Percentiles rank a stretch among this genome's conserved stretches.
Evolutionary conservation across 1,140 invertebrate genomes (phyloP).

Genomic region (Sminthurides bifidus): DNA sequence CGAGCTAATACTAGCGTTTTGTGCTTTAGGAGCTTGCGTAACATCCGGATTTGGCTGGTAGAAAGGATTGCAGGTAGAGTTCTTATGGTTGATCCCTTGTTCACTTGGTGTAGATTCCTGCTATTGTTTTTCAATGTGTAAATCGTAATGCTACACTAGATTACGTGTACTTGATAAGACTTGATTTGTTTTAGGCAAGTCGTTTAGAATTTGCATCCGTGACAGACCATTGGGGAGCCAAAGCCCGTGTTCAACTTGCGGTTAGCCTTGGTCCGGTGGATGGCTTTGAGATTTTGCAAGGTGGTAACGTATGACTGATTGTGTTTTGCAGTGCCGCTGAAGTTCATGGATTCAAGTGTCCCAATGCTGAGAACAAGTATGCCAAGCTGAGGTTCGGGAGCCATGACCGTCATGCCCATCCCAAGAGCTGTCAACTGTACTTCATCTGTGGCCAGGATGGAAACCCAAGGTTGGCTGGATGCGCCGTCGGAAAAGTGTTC

Average conservation of each 20-base stretch:
- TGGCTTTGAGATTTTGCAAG: not conserved
- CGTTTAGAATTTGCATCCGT: too few relatives aligned
- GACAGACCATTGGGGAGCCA: too few relatives aligned
- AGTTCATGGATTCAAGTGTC: slow-evolving; percentile 36
- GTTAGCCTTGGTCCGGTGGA: not conserved
- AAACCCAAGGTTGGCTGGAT: slow-evolving; percentile 35
- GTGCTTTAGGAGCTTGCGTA: slow-evolving; percentile 35
- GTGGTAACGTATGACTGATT: not conserved
- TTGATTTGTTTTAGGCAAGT: too few relatives aligned
- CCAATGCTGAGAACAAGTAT: slow-evolving; percentile 33
- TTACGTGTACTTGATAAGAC: not conserved
- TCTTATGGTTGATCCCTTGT: not conserved
- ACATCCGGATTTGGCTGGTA: slow-evolving; percentile 30
- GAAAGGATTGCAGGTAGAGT: slow-evolving; percentile 19
- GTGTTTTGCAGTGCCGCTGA: slow-evolving; percentile 15
- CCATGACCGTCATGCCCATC: slow-evolving; percentile 33
- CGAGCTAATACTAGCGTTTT: too few relatives aligned
- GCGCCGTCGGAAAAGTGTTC: slow-evolving; percentile 39
- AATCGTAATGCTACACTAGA: not conserved
- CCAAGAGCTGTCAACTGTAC: slow-evolving; percentile 35
- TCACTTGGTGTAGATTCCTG: not conserved
- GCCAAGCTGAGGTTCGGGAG: slow-evolving; percentile 30
- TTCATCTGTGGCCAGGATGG: slow-evolving; percentile 36
- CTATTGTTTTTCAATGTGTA: not conserved
- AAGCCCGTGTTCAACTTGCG: not conserved